Evolutionary conservation across 2,113 vertebrate species (phyloP).

Genomic region (Castor canadensis): DNA sequence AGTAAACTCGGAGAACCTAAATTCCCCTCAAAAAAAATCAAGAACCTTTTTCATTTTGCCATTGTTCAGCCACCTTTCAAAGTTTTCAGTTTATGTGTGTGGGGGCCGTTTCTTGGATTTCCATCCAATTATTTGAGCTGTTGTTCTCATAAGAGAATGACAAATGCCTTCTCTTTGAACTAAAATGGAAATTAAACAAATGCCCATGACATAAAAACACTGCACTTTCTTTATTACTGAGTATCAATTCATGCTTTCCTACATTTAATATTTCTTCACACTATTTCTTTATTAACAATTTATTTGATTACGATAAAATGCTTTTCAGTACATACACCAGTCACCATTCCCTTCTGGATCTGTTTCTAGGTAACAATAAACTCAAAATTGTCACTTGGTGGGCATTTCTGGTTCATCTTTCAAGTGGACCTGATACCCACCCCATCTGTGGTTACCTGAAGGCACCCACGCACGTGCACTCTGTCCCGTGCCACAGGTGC

Average conservation of each 20-base stretch:
- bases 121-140: neutral
- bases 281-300: neutral
- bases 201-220: neutral
- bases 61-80: neutral
- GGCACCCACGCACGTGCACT: rapidly evolving
- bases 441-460: rapidly evolving
- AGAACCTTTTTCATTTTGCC: neutral
- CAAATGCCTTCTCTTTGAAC: neutral
- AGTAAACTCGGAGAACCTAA: neutral
- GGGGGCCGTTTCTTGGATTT: neutral
- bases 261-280: neutral
- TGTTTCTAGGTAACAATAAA: neutral
- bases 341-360: neutral
- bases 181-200: neutral
- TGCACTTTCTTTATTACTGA: neutral
- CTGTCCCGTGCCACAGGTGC: neutral
- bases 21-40: constrained; percentile 19
- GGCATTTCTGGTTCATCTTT: neutral
- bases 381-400: neutral
- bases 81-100: neutral
- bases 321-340: neutral
- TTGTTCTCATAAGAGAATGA: neutral
- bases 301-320: neutral
- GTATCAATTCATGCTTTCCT: neutral
- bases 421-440: neutral